These are phyloP conservation scores for Drosophila falleni DNA, from an alignment of 2,888 invertebrate species.

Conservation along the genomic window DNA sequence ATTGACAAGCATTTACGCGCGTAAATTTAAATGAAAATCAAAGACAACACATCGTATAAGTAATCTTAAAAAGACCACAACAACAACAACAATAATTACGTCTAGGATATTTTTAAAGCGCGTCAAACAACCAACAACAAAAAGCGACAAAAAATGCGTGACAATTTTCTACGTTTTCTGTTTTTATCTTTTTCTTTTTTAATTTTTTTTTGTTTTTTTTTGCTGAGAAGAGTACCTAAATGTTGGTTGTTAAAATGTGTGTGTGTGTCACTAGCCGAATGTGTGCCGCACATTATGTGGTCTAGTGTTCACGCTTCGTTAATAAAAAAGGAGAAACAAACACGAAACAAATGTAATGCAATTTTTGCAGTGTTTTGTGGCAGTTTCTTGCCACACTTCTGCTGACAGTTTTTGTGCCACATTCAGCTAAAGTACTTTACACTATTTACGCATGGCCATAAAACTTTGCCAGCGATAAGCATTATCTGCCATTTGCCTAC, in stretches of 20 bases:
- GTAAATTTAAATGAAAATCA: slow-evolving; percentile 54
- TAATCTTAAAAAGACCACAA: slow-evolving; percentile 55
- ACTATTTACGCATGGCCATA: slow-evolving; percentile 68
- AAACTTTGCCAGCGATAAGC: slow-evolving; percentile 64
- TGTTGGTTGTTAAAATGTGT: slow-evolving; percentile 49
- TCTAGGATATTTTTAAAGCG: slow-evolving; percentile 76
- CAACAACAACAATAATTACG: slow-evolving; percentile 60
- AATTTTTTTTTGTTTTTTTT: slow-evolving; percentile 30
- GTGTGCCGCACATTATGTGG: slow-evolving; percentile 80
- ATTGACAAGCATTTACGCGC: slow-evolving; percentile 71
- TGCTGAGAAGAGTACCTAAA: slow-evolving; percentile 56
- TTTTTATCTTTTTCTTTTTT: slow-evolving; percentile 35
- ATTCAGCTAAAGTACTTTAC: slow-evolving; percentile 58
- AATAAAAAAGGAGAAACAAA: slow-evolving; percentile 46
- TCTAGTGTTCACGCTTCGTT: slow-evolving; percentile 79
- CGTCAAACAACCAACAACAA: slow-evolving; percentile 64
- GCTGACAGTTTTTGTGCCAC: slow-evolving; percentile 57
- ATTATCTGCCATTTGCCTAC: slow-evolving; percentile 51
- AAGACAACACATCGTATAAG: slow-evolving; percentile 73
- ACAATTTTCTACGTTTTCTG: slow-evolving; percentile 54
- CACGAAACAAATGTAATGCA: slow-evolving; percentile 34
- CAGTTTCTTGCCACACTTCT: slow-evolving; percentile 22
- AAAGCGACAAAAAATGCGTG: slow-evolving; percentile 50
- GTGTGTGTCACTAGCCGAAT: slow-evolving; percentile 44
- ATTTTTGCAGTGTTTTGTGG: slow-evolving; percentile 42